Conservation (phyloP, 1,140 invertebrate species). For the Bombus waltoni region DNA sequence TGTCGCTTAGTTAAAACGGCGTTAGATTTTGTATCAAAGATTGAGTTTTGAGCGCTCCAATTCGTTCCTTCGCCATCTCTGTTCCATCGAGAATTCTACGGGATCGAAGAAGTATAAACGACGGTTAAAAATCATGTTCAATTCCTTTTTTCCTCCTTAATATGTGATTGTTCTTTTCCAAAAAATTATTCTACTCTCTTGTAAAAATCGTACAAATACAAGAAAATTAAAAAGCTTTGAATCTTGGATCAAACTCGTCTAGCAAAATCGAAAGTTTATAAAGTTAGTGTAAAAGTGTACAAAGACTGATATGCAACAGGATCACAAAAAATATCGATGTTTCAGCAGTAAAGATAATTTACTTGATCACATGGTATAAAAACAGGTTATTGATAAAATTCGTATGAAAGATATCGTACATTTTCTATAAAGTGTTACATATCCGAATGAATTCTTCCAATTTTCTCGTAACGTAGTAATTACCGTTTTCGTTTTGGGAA, state of each 20-base stretch:
- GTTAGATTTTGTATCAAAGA: slow-evolving; percentile 9
- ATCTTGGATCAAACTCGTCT: not conserved
- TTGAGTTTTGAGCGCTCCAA: slow-evolving; percentile 31
- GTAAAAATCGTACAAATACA: not conserved
- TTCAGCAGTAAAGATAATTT: slow-evolving; percentile 35
- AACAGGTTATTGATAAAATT: slow-evolving; percentile 44
- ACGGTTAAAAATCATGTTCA: not conserved
- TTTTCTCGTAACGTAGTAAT: not conserved
- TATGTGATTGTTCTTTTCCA: not conserved
- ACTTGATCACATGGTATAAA: slow-evolving; percentile 52
- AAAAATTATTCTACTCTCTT: too few relatives aligned
- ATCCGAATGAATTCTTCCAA: not conserved
- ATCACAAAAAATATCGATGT: slow-evolving; percentile 32
- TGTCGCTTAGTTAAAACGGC: slow-evolving; percentile 7
- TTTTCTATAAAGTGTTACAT: not conserved
- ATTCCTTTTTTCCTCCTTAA: not conserved
- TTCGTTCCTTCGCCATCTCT: slow-evolving; percentile 6
- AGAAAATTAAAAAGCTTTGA: not conserved
- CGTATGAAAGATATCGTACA: not conserved
- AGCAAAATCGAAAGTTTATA: not conserved
- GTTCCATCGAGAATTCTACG: slow-evolving; percentile 43
- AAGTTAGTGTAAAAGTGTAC: not conserved
- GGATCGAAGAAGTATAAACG: slow-evolving; percentile 32
- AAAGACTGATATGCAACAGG: slow-evolving; percentile 12
- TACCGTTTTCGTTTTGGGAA: not conserved